phyloP scores from a whole-genome alignment of 2,797 vertebrate species.

The Zalophus californianus region DNA sequence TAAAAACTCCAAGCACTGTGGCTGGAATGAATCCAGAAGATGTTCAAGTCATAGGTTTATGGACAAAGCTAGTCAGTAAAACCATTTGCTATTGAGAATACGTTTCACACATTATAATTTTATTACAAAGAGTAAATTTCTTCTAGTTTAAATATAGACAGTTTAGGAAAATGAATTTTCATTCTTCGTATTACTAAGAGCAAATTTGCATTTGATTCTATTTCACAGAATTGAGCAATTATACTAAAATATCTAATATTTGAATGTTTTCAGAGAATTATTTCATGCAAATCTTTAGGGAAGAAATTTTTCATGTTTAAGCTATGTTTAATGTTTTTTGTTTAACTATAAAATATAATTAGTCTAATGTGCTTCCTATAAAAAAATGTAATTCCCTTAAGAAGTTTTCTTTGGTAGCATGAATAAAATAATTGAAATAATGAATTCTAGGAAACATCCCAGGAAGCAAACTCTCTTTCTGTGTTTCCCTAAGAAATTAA shows the following conservation, averaged over 20 bases:
- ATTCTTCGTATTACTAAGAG: conserved; percentile 23
- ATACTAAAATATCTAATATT: conserved; percentile 57
- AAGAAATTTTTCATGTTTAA: conserved; percentile 27
- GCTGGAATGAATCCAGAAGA: not conserved
- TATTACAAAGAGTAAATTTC: conserved; percentile 21
- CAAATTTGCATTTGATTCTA: conserved; percentile 58
- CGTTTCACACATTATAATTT: conserved; percentile 37
- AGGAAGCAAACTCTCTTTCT: conserved; percentile 30
- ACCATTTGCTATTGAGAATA: not conserved
- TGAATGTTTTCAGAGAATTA: conserved; percentile 56
- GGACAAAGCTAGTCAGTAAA: not conserved
- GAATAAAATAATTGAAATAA: conserved; percentile 57
- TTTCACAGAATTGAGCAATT: conserved; percentile 56
- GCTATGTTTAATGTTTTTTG: conserved; percentile 51
- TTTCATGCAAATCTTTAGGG: conserved; percentile 44
- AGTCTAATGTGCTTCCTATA: conserved; percentile 30
- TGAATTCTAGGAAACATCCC: not conserved
- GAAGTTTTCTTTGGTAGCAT: conserved; percentile 9
- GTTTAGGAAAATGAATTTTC: conserved; percentile 25
- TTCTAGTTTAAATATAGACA: conserved; percentile 56
- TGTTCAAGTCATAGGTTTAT: not conserved
- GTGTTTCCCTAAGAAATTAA: not conserved
- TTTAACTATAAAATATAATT: conserved; percentile 60
- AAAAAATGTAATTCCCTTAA: conserved; percentile 47
- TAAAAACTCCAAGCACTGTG: not conserved